Evolutionary conservation across 2,113 vertebrate genomes (phyloP).

Genomic region (Epinephelus fuscoguttatus): DNA sequence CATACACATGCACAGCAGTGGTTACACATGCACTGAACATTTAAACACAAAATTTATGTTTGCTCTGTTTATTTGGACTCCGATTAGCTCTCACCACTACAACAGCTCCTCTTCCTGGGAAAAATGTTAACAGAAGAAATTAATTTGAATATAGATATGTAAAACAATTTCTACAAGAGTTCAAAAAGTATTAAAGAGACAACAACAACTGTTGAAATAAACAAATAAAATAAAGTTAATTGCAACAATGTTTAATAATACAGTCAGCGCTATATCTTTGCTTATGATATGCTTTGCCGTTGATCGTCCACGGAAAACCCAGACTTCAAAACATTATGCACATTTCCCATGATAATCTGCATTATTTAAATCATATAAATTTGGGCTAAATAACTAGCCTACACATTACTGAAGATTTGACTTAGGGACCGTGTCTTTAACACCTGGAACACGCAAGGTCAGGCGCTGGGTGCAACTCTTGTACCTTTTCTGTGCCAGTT

Average conservation of each 20-base stretch:
- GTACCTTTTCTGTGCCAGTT: too few species aligned
- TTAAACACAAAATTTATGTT: neutral
- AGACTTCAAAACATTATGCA: neutral
- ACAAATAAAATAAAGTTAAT: neutral
- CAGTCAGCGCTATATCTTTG: neutral
- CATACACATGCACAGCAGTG: neutral
- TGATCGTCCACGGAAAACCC: neutral
- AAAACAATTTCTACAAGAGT: neutral
- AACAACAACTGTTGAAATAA: neutral
- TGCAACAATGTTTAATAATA: neutral
- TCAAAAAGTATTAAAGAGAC: neutral
- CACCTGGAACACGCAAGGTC: too few species aligned
- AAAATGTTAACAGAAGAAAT: neutral
- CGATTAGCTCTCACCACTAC: neutral
- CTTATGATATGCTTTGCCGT: neutral
- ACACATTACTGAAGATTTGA: too few species aligned
- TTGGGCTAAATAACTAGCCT: too few species aligned
- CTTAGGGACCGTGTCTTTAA: too few species aligned
- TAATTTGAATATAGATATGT: neutral
- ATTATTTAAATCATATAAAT: neutral
- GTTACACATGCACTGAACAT: neutral
- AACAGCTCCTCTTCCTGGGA: neutral
- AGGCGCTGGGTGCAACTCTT: too few species aligned
- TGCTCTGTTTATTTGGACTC: neutral
- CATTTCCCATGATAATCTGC: neutral